Percentiles rank a stretch among this genome's conserved stretches.
Conservation (phyloP, 1,140 invertebrate genomes). For the Pantala flavescens region DNA sequence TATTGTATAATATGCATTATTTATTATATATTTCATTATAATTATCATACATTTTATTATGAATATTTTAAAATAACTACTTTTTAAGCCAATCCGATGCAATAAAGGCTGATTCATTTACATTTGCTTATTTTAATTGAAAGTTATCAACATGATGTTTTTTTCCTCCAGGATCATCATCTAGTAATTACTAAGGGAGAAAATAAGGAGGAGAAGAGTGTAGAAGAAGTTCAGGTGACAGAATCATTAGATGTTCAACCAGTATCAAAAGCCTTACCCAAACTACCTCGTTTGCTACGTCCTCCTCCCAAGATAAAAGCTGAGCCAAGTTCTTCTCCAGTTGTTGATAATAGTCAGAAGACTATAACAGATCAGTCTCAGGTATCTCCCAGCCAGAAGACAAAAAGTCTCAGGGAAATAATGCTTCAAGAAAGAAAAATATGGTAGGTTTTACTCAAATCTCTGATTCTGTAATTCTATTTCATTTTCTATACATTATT, state of each 20-base stretch:
- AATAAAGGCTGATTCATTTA: no score
- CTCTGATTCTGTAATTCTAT: not conserved
- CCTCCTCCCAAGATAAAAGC: not conserved
- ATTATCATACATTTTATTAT: no score
- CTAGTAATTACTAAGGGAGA: constrained; percentile 26
- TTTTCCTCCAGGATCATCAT: constrained; percentile 27
- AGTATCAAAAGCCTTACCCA: not conserved
- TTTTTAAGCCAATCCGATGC: no score
- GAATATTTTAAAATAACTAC: no score
- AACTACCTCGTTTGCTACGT: not conserved
- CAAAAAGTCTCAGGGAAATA: not conserved
- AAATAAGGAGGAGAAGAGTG: constrained; percentile 23
- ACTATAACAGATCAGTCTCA: not conserved
- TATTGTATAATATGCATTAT: no score
- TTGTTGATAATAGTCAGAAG: not conserved
- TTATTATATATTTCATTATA: no score
- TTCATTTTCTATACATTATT: no score
- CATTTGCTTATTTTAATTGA: no score
- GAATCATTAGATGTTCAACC: not conserved
- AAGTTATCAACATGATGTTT: no score
- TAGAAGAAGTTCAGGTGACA: not conserved
- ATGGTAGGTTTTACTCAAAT: not conserved
- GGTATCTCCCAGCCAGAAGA: not conserved
- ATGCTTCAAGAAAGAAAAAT: not conserved
- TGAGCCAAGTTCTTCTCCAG: not conserved